Conservation (phyloP, 2,888 invertebrate species). For the Pristionchus maxplancki region DNA sequence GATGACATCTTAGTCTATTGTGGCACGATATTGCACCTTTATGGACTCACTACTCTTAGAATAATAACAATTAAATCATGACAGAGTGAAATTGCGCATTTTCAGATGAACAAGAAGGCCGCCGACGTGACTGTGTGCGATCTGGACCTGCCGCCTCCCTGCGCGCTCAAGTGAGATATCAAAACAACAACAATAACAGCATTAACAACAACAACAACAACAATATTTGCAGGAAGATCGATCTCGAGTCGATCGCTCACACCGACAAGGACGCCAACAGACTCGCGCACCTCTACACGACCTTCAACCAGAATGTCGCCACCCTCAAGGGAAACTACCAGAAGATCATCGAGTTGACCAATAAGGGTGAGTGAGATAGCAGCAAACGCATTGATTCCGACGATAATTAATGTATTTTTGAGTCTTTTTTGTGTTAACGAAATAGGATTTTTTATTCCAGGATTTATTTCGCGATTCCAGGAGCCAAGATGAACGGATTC, state of each 20-base stretch:
- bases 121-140: conserved; percentile 72
- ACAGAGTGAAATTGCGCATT: too few relatives aligned
- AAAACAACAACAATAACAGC: not conserved
- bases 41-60: too few relatives aligned
- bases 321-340: conserved; percentile 65
- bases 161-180: conserved; percentile 66
- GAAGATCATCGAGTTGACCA: conserved; percentile 69
- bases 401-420: too few relatives aligned
- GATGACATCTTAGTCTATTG: not conserved
- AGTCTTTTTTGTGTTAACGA: too few relatives aligned
- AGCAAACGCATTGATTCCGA: too few relatives aligned
- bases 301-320: conserved; percentile 60
- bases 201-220: too few relatives aligned
- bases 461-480: conserved; percentile 53
- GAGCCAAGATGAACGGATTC: conserved; percentile 75
- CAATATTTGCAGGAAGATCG: conserved; percentile 60
- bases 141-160: conserved; percentile 70
- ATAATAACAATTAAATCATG: too few relatives aligned
- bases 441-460: too few relatives aligned
- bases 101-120: conserved; percentile 68
- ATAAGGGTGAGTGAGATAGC: conserved; percentile 67
- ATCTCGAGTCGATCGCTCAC: conserved; percentile 65
- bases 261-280: conserved; percentile 64
- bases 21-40: too few relatives aligned
- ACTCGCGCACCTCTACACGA: conserved; percentile 64